Conservation (phyloP, 2,888 invertebrate genomes). For the Adineta ricciae region DNA sequence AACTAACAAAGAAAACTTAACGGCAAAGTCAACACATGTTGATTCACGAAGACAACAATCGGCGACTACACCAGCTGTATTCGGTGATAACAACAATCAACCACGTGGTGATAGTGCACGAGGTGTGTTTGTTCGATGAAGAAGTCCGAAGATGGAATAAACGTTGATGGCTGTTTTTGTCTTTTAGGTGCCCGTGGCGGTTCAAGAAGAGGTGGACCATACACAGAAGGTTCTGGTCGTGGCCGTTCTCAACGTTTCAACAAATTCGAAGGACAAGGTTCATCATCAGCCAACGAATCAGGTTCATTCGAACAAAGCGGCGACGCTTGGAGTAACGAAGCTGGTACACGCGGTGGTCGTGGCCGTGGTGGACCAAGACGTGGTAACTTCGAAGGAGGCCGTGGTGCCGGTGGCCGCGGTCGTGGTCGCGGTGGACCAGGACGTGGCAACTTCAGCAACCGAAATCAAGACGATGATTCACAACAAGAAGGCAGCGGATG, state of each 20-base stretch:
- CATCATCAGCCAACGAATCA: neutral
- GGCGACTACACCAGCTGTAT: neutral
- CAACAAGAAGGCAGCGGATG: neutral
- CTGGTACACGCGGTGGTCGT: neutral
- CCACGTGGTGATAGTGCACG: slow-evolving; percentile 1
- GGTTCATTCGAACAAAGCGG: neutral
- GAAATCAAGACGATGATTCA: neutral
- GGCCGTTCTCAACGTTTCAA: neutral
- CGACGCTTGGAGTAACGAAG: neutral
- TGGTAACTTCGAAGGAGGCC: neutral
- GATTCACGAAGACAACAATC: neutral
- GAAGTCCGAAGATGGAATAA: neutral
- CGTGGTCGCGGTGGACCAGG: neutral
- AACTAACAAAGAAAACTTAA: slow-evolving; percentile 1
- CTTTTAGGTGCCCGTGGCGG: neutral
- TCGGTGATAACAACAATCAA: slow-evolving; percentile 14
- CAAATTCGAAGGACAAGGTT: neutral
- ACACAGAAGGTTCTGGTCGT: neutral
- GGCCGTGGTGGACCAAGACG: neutral
- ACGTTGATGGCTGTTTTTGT: neutral
- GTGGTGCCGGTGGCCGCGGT: neutral
- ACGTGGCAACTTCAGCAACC: neutral
- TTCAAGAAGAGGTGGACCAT: slow-evolving; percentile 17
- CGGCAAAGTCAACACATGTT: neutral
- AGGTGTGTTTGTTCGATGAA: neutral